Evolutionary conservation across 2,888 invertebrate genomes (phyloP).

Genomic region (Apodemia duryi): DNA sequence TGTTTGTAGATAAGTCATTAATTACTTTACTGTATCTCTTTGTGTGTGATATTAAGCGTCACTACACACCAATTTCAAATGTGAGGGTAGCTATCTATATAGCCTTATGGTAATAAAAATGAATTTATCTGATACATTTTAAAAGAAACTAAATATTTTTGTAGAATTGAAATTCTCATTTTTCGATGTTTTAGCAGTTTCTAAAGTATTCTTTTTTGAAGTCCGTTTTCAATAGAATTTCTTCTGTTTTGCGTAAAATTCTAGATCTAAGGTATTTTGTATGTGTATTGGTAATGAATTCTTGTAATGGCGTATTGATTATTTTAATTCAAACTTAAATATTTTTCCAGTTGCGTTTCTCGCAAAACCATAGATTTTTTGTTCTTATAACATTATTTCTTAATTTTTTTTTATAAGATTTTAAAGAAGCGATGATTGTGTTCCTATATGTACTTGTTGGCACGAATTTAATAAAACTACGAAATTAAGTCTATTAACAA

Average conservation of each 20-base stretch:
- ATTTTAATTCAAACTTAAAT: not conserved
- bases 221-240: not conserved
- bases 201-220: conserved; percentile 6
- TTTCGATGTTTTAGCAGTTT: not conserved
- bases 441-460: too few species aligned
- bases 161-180: not conserved
- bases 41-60: too few species aligned
- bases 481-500: too few species aligned
- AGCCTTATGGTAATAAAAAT: not conserved
- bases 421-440: not conserved
- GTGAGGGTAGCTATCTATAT: not conserved
- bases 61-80: not conserved
- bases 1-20: not conserved
- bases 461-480: too few species aligned
- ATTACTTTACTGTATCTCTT: not conserved
- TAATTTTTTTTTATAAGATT: not conserved
- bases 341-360: too few species aligned
- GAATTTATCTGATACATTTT: not conserved
- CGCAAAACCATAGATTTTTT: not conserved
- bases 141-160: not conserved
- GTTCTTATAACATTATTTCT: not conserved
- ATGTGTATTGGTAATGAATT: not conserved
- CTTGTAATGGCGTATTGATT: not conserved
- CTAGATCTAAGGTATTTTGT: not conserved
- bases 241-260: not conserved